Evolutionary conservation across 2,113 vertebrate genomes (phyloP), one percentile per base, ranked within the genome.

Genomic region (Gobio gobio): DNA sequence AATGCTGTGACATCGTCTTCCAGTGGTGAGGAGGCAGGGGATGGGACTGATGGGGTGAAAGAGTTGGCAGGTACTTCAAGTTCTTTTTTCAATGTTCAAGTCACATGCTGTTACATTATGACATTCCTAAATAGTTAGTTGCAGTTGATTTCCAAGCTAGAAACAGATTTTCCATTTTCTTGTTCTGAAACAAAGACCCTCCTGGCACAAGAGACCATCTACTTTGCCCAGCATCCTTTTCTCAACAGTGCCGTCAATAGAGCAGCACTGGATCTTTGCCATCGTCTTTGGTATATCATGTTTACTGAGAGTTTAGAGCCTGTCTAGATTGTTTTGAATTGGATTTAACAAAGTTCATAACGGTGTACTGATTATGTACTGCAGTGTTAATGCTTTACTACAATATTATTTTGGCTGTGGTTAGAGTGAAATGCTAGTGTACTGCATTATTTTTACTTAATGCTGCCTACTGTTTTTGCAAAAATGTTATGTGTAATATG

Each of bases 41-140:
- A 89, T 64, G 76, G 78, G 59, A 76, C 59, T 8, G 83, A 61
- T 75, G 68, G 59, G 2, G 56, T 86, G 68, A 91, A 83, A 89
- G 92, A 92, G 58, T 63, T 82, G 91, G 94, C 96, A 97, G 97
- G 98, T 99, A 94, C 84, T 70, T 87, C 70, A n/a, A 74, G 6
- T 7, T 47, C 45, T 14, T 51, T 68, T 20, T 40, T 47, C 10
- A 29, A 26, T 63, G 20, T 63, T 79, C 36, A 56, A 56, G 18
- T 56, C 54, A 77, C 74, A 61, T 10, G 40, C 10, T 61, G 3
- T 43, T 78, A 24, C 36, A 24, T 8, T 24, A 78, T 10, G 58
- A 45, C 58, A 47, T 13, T 16, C n/a, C 58, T 43, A 24, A 10
- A 36, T 40, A n/a, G 51, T 78, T 59, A 63, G 70, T 54, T 87